phyloP scores from a whole-genome alignment of 2,113 vertebrate species.

The Mohoua ochrocephala region DNA sequence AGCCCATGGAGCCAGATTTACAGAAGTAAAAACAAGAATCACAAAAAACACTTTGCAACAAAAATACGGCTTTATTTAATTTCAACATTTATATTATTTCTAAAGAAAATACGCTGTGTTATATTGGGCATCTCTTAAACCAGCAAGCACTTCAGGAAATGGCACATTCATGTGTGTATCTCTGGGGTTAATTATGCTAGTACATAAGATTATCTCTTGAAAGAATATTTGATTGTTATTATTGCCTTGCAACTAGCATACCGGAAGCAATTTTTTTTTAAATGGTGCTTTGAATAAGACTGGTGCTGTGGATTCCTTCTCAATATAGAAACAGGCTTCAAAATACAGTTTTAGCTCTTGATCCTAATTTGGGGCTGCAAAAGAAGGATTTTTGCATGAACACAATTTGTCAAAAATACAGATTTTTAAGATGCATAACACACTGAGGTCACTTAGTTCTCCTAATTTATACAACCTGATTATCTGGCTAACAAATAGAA shows the following conservation, averaged over 20 bases:
- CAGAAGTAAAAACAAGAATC: neutral
- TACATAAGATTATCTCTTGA: neutral
- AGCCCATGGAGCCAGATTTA: neutral
- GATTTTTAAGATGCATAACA: neutral
- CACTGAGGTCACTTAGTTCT: neutral
- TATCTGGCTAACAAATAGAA: neutral
- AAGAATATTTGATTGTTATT: neutral
- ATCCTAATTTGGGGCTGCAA: conserved; percentile 59
- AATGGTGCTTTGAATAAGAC: neutral
- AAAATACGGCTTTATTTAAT: conserved; percentile 66
- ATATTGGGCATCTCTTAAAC: conserved; percentile 25
- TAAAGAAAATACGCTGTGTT: conserved; percentile 33
- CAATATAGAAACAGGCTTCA: conserved; percentile 7
- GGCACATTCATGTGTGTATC: neutral
- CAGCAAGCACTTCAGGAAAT: neutral
- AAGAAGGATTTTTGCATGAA: conserved; percentile 36
- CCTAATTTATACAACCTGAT: neutral
- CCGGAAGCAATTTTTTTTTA: neutral
- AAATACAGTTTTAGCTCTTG: neutral
- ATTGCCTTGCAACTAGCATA: conserved; percentile 2
- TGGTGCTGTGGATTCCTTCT: neutral
- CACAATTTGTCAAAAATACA: neutral
- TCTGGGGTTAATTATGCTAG: neutral
- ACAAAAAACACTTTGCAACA: neutral
- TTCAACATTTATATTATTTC: conserved; percentile 7